Evolutionary conservation across 2,797 vertebrate species (phyloP).

Genomic region (Tamandua tetradactyla): DNA sequence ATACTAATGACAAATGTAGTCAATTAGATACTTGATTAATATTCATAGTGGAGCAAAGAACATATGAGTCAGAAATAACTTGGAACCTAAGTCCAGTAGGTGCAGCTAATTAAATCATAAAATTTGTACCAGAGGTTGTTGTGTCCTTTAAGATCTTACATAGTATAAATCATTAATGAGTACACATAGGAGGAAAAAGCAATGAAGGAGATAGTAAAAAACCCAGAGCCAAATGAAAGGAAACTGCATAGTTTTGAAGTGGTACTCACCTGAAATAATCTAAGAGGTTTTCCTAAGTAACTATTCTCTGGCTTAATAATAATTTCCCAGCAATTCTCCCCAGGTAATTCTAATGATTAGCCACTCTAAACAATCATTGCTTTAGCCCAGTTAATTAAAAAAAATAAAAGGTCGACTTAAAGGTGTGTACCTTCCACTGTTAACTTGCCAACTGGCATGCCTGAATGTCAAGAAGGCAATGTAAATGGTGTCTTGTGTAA

Average conservation of each 20-base stretch:
- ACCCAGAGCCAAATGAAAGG: not conserved
- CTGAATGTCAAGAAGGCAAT: not conserved
- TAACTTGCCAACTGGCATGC: not conserved
- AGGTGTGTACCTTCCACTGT: not conserved
- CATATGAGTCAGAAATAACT: slow-evolving; percentile 4
- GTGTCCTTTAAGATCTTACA: not conserved
- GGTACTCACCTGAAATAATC: not conserved
- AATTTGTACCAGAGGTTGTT: not conserved
- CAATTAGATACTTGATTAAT: not conserved
- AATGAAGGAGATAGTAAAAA: not conserved
- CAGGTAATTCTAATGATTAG: not conserved
- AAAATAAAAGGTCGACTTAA: not conserved
- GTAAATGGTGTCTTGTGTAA: not conserved
- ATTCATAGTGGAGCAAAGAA: not conserved
- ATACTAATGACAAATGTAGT: not conserved
- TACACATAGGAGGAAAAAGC: not conserved
- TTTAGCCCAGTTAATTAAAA: not conserved
- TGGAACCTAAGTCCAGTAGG: not conserved
- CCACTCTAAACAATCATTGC: not conserved
- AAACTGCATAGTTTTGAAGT: not conserved
- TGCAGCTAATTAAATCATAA: slow-evolving; percentile 9
- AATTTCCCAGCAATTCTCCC: not conserved
- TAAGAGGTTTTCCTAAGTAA: not conserved
- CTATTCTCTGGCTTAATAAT: not conserved
- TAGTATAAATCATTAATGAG: not conserved